Evolutionary conservation across 1,140 invertebrate genomes (phyloP), one percentile per base, ranked within the genome.

Genomic region (Drosophila elegans): DNA sequence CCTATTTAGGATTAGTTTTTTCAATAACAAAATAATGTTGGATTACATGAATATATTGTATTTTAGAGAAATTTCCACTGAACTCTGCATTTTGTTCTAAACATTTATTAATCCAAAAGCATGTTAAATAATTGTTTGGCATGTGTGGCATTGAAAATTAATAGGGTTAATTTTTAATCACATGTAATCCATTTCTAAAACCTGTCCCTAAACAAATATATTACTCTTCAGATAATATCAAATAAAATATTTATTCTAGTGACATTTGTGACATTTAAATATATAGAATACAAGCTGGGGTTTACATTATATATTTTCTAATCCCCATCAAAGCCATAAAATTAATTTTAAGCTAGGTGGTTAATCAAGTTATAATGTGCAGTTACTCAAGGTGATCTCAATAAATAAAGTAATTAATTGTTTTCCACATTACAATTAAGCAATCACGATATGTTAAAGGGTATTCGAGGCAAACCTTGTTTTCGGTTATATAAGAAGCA

Each of bases 401-500:
- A 4, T 4, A 12, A 54, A 25, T 46, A 6, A 55, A 34, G 12
- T 5, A 69, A 41, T 39, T 56, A 69, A 69, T 71, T 48, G 29
- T 32, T 41, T 46, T 39, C 11, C 7, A 34, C 46, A 6, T 10
- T 27, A 12, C 9, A 55, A 69, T 48, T 32, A 52, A 52, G n/a
- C 29, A 36, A 39, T 13, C 36, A 10, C 7, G 32, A 42, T 16
- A 12, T 42, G 34, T 51, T 45, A n/a, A 57, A 46, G 52, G 68
- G 52, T 57, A 51, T 57, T 38, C 27, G 29, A 34, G 66, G 44
- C 21, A 39, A 36, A 32, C 51, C 44, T 21, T 41, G 45, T 41
- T 71, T 41, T 71, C 21, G 41, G 36, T 71, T 71, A 71, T 69
- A 69, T 69, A 69, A 69, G 42, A 21, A 51, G 5, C 16, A 41